Evolutionary conservation across 2,888 invertebrate genomes (phyloP), one percentile per base, ranked within the genome.

Genomic region (Busseola fusca): DNA sequence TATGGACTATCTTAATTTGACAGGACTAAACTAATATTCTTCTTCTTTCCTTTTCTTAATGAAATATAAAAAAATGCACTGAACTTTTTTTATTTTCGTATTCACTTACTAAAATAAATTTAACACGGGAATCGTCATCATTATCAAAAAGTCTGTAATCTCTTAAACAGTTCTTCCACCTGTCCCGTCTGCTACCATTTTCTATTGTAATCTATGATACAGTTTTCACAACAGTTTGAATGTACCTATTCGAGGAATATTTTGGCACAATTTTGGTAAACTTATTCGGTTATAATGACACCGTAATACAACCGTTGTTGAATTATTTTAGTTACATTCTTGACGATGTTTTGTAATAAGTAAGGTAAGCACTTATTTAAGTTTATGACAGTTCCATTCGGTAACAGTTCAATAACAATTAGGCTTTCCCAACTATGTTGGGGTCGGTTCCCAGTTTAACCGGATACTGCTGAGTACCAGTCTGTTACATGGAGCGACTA

Each of bases 161-260:
- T 57, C 27, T 57, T 14, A 40, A 56, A 68, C 68, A 18, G 58
- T 68, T 30, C 14, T 67, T 18, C 12, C 37, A 54, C 1, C 16
- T 1, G 56, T 30, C n/a, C 10, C 18, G n/a, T 62, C 18, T 64
- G 73, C 30, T 5, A 37, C 27, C 16, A 7, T n/a, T 30, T 50
- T 60, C 12, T 30, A n/a, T 54, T 52, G 30, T 30, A 54, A 52
- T n/a, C n/a, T 30, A 63, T 63, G n/a, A 7, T 34, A 73, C 78
- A 62, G 76, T 78, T 73, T 42, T 40, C 37, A 34, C 25, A 12
- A 62, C 73, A 40, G 74, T 66, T 56, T 45, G 0, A 76, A 78
- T 66, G 73, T 27, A 34, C 7, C 34, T 34, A 21, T 76, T 76
- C 74, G 42, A 73, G 25, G 76, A 76, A 78, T 30, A 62, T 62